Base-by-base conservation (phyloP, 2,797 vertebrate species). In the Leuciscus waleckii region DNA sequence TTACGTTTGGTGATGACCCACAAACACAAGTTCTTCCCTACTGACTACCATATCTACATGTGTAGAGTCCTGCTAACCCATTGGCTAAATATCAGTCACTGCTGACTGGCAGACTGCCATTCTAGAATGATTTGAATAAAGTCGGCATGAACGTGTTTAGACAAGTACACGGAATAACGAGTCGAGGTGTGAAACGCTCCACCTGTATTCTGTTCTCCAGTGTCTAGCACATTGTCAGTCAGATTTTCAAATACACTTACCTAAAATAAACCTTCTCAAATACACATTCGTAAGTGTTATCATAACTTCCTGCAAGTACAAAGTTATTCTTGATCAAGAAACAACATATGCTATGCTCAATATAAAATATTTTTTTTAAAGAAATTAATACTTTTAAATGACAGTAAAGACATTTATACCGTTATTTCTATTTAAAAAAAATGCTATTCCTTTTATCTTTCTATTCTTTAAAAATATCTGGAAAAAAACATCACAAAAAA, bases 151-250 rank as follows among this genome's bases (percentile, higher is more conserved):
- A 23, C 85, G 2, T 82, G 88, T 83, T 83, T 65, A 76, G 65
- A 83, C 87, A 58, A 41, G 82, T 37, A 76, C 43, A 79, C 39
- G 49, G 58, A 78, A 63, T 81, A 82, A 80, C 54, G 69, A 85
- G 74, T 58, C 73, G 75, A 88, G 83, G 68, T 76, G 82, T 65
- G 71, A 77, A 73, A 56, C 71, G 81, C 61, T 79, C 69, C 79
- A 70, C 83, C 82, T 82, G 82, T 82, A 65, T 58, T 63, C 41
- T 39, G 49, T 70, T 80, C 63, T 67, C 35, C 26, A 69, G 39
- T 26, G 70, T 76, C 74, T 81, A n/a, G 29, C 82, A 82, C 10
- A 49, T 75, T 86, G 78, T 86, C 85, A 84, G 67, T 79, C 56
- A 21, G 19, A 65, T 77, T 69, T 23, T 3, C 68, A 82, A 26